Evolutionary conservation across 2,797 vertebrate species (phyloP).

Genomic region (Sebastes iracundus): DNA sequence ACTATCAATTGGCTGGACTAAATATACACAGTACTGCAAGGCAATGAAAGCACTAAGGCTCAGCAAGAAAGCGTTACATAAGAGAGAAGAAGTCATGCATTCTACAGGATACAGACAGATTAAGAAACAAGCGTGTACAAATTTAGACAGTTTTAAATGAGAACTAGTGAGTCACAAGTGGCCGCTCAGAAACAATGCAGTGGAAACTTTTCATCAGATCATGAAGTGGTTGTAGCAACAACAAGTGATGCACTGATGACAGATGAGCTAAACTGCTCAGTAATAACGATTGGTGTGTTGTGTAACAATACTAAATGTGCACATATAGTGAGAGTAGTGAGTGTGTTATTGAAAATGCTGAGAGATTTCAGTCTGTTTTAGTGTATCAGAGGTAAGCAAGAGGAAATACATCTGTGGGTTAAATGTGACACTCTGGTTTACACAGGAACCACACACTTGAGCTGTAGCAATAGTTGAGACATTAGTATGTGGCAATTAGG

Average conservation of each 20-base stretch:
- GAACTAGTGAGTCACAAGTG: neutral
- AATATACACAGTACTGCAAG: slow-evolving; percentile 63
- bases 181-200: neutral
- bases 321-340: neutral
- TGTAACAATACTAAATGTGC: neutral
- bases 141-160: neutral
- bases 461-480: neutral
- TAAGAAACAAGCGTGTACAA: neutral
- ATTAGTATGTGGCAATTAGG: neutral
- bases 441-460: neutral
- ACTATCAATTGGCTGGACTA: slow-evolving; percentile 71
- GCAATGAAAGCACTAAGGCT: neutral
- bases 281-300: neutral
- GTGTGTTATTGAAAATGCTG: neutral
- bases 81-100: neutral
- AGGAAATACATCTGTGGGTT: neutral
- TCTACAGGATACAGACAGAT: neutral
- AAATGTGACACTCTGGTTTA: neutral
- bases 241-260: neutral
- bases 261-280: neutral
- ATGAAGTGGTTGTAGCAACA: neutral
- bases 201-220: slow-evolving; percentile 17
- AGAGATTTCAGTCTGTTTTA: neutral
- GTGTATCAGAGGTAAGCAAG: neutral
- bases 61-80: neutral